Conservation (phyloP, 1,140 invertebrate genomes). For the Eurosta solidaginis region DNA sequence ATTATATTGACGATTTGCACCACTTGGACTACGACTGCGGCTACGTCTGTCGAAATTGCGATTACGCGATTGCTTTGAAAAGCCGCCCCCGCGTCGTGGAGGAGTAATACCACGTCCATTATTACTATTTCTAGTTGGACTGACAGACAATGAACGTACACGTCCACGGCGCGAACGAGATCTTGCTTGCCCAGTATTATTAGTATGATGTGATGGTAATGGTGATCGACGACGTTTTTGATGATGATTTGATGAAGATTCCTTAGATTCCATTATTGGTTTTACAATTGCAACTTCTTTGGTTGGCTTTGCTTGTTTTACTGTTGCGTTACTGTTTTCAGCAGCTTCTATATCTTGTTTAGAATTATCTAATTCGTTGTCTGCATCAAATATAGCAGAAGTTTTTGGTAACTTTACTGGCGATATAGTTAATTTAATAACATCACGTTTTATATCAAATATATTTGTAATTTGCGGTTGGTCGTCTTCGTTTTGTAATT, state of each 20-base stretch:
- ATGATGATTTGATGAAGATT: slow-evolving; percentile 32
- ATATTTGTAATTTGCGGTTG: slow-evolving; percentile 42
- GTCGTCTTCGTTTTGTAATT: background rate
- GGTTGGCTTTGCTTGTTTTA: slow-evolving; percentile 36
- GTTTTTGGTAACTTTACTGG: slow-evolving; percentile 50
- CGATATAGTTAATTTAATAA: slow-evolving; percentile 53
- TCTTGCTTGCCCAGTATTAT: background rate
- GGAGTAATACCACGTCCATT: slow-evolving; percentile 10
- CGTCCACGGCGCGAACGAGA: slow-evolving; percentile 37
- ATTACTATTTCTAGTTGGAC: background rate
- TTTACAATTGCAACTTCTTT: slow-evolving; percentile 55
- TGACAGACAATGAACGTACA: slow-evolving; percentile 37
- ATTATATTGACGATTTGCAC: background rate
- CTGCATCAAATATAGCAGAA: slow-evolving; percentile 45
- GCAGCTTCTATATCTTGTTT: background rate
- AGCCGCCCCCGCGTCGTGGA: background rate
- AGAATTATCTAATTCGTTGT: background rate
- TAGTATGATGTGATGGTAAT: background rate
- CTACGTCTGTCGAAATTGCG: slow-evolving; percentile 21
- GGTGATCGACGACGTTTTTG: slow-evolving; percentile 30
- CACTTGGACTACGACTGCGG: slow-evolving; percentile 28
- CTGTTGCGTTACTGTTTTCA: slow-evolving; percentile 31
- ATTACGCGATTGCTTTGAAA: background rate
- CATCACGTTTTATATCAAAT: slow-evolving; percentile 54
- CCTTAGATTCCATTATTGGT: slow-evolving; percentile 48